Conservation (phyloP, 2,888 invertebrate species). For the Willowsia nigromaculata region DNA sequence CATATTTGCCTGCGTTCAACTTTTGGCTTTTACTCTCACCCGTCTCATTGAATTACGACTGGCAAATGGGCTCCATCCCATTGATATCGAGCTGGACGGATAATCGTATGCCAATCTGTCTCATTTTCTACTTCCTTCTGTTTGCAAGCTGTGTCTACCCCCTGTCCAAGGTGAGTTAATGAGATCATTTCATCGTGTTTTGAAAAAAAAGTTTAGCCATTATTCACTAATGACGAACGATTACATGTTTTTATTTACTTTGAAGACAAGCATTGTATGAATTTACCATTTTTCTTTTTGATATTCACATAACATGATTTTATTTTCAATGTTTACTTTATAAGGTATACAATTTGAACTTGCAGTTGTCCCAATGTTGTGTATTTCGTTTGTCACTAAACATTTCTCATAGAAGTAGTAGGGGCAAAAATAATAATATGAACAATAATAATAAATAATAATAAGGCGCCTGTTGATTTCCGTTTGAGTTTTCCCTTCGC, state of each 20-base stretch:
- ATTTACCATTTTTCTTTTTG: neutral
- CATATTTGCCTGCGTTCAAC: conserved; percentile 91
- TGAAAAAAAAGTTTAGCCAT: neutral
- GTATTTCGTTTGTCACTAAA: neutral
- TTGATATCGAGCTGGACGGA: conserved; percentile 82
- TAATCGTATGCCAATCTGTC: conserved; percentile 71
- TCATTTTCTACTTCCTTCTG: conserved; percentile 75
- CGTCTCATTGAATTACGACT: conserved; percentile 89
- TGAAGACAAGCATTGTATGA: neutral
- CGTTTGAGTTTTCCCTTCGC: neutral
- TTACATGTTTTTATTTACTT: neutral
- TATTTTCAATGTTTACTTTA: too few species aligned
- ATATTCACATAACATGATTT: too few species aligned
- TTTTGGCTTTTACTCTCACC: conserved; percentile 91
- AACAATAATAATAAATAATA: neutral
- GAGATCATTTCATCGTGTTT: neutral
- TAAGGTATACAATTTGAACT: neutral
- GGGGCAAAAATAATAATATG: too few species aligned
- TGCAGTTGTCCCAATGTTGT: neutral
- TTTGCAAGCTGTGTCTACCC: conserved; percentile 71
- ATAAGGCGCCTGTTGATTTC: conserved; percentile 21
- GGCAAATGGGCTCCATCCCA: conserved; percentile 94
- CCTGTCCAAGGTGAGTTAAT: conserved; percentile 73
- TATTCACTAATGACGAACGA: neutral
- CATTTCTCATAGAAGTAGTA: neutral